Conservation (phyloP, 2,797 vertebrate genomes). For the Hyperoplus lanceolatus region DNA sequence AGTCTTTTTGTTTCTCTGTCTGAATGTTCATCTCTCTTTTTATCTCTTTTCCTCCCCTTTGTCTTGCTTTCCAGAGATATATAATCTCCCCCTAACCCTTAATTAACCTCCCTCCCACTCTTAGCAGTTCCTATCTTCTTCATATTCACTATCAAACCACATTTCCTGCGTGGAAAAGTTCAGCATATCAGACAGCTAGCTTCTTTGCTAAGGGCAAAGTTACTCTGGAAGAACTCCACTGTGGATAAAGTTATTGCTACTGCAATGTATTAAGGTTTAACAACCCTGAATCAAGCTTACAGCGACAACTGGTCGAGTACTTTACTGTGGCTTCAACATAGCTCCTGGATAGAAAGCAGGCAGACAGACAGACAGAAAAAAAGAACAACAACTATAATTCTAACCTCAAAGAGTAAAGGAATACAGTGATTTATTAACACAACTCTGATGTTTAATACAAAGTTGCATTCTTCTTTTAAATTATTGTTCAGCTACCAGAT, state of each 20-base stretch:
- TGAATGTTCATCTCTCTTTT: background rate
- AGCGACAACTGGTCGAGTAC: background rate
- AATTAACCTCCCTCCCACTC: conserved; percentile 60
- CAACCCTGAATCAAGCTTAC: conserved; percentile 21
- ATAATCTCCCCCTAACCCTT: conserved; percentile 55
- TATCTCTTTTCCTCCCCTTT: conserved; percentile 14
- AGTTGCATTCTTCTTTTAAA: background rate
- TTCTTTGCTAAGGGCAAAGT: conserved; percentile 1
- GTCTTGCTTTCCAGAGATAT: conserved; percentile 52
- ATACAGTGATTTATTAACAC: background rate
- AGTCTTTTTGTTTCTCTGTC: conserved; percentile 19
- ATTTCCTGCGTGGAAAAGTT: conserved; percentile 35
- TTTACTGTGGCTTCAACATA: conserved; percentile 2
- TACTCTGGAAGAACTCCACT: conserved; percentile 5
- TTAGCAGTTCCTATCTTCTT: conserved; percentile 42
- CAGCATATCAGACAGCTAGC: conserved; percentile 24
- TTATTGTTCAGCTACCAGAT: background rate
- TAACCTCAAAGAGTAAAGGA: conserved; percentile 1
- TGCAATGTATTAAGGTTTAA: conserved; percentile 27
- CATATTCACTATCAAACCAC: conserved; percentile 53
- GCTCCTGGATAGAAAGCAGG: background rate
- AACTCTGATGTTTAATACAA: background rate
- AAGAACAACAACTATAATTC: background rate
- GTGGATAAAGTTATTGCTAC: conserved; percentile 18
- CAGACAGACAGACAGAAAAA: background rate